These are phyloP conservation scores for Dendrolimus houi DNA, from an alignment of 2,888 invertebrate species.

Conservation along the genomic window DNA sequence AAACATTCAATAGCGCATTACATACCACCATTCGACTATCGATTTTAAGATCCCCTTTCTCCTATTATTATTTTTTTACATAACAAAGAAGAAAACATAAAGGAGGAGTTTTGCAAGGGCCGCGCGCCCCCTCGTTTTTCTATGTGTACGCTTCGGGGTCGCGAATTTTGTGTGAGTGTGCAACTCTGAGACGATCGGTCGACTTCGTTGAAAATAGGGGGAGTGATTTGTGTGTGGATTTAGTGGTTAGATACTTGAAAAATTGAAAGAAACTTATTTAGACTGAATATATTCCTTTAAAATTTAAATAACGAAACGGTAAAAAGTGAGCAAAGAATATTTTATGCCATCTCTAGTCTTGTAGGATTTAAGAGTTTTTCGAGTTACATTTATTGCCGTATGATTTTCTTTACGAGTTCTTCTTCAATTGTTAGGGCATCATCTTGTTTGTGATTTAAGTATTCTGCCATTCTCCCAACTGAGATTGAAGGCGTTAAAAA, in stretches of 20 bases:
- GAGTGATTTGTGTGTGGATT: slow-evolving; percentile 45
- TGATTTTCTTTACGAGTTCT: too few species aligned
- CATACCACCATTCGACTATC: slow-evolving; percentile 61
- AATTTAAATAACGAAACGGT: too few species aligned
- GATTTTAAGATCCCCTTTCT: slow-evolving; percentile 72
- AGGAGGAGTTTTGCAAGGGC: slow-evolving; percentile 70
- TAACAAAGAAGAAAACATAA: slow-evolving; percentile 73
- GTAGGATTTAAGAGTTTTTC: too few species aligned
- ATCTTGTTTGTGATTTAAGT: too few species aligned
- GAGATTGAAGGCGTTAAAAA: too few species aligned
- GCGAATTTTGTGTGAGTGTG: slow-evolving; percentile 34
- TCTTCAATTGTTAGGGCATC: too few species aligned
- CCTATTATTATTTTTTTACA: slow-evolving; percentile 72
- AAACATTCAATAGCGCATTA: slow-evolving; percentile 30
- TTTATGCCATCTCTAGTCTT: too few species aligned
- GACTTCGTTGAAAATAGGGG: slow-evolving; percentile 56
- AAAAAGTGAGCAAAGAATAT: too few species aligned
- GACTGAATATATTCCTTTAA: too few species aligned
- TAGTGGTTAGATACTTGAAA: slow-evolving; percentile 32
- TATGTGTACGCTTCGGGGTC: slow-evolving; percentile 25
- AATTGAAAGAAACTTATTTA: not conserved
- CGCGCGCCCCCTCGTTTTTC: slow-evolving; percentile 42
- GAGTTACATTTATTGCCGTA: too few species aligned
- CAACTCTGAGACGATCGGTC: slow-evolving; percentile 69
- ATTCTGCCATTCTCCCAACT: too few species aligned